A percentile compares a stretch with the other conserved stretches of the same genome.
Evolutionary conservation across 2,888 invertebrate genomes (phyloP).

Genomic region (Ligdia adustata): DNA sequence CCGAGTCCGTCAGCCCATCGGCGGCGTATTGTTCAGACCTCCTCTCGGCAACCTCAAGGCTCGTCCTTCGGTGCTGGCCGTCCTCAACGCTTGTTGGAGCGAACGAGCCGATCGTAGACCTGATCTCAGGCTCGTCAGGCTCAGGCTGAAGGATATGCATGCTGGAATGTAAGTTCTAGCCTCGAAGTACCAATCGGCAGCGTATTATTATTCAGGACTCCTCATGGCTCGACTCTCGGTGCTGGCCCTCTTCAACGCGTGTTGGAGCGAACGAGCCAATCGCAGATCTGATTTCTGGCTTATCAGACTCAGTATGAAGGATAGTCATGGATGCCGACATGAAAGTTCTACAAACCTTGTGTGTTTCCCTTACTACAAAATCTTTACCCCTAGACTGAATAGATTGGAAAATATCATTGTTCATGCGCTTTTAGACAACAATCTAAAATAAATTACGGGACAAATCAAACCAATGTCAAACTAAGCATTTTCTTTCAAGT

Average conservation of each 20-base stretch:
- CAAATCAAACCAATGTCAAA: too few relatives aligned
- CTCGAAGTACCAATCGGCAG: constrained; percentile 81
- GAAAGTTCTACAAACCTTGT: too few relatives aligned
- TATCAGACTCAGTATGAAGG: constrained; percentile 90
- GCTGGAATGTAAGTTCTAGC: constrained; percentile 85
- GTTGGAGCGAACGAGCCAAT: constrained; percentile 93
- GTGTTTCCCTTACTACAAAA: too few relatives aligned
- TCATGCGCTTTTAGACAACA: too few relatives aligned
- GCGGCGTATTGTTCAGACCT: constrained; percentile 85
- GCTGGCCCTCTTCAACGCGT: constrained; percentile 87
- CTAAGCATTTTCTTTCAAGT: too few relatives aligned
- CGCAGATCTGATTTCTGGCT: constrained; percentile 90
- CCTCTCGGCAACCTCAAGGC: constrained; percentile 86
- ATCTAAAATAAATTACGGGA: too few relatives aligned
- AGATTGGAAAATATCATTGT: too few relatives aligned
- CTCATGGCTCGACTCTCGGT: constrained; percentile 89
- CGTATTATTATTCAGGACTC: constrained; percentile 86
- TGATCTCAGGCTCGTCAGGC: constrained; percentile 89
- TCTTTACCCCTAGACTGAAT: too few relatives aligned
- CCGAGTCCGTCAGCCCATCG: constrained; percentile 82
- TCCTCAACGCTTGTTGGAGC: constrained; percentile 91
- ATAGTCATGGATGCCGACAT: constrained; percentile 91
- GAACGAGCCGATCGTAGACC: constrained; percentile 91
- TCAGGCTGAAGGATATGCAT: constrained; percentile 92
- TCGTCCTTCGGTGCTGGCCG: constrained; percentile 89